A percentile compares a stretch with the other conserved stretches of the same genome.
Evolutionary conservation across 2,113 vertebrate species (phyloP).

Genomic region (Rallus limicola): DNA sequence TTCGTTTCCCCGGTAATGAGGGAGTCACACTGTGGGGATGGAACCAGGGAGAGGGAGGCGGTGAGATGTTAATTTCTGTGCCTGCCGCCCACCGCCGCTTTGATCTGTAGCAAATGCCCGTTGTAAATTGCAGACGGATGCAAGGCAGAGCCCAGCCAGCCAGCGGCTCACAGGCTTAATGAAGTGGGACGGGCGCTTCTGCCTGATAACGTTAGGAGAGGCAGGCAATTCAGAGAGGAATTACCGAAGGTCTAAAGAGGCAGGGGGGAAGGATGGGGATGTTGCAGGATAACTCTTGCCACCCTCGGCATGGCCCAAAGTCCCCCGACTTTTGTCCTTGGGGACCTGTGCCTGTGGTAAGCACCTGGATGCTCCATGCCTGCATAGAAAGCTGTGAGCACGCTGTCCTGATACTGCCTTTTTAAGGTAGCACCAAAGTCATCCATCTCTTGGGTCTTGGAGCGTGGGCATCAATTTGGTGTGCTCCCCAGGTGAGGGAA

Average conservation of each 20-base stretch:
- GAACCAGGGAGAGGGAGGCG: slow-evolving; percentile 24
- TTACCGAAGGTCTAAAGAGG: slow-evolving; percentile 34
- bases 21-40: slow-evolving; percentile 49
- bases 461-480: background rate
- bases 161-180: slow-evolving; percentile 69
- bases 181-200: slow-evolving; percentile 34
- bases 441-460: background rate
- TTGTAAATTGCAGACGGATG: slow-evolving; percentile 70
- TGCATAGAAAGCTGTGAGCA: background rate
- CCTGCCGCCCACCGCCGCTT: slow-evolving; percentile 47
- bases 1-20: slow-evolving; percentile 71
- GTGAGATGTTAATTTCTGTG: slow-evolving; percentile 67
- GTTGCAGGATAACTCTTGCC: background rate
- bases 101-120: slow-evolving; percentile 68
- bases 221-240: slow-evolving; percentile 29
- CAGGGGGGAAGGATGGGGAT: background rate
- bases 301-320: background rate
- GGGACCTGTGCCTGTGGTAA: background rate
- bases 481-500: rapidly evolving
- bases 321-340: background rate
- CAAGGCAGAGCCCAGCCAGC: slow-evolving; percentile 67
- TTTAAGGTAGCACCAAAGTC: background rate
- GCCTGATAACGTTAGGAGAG: slow-evolving; percentile 38
- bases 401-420: background rate
- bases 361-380: background rate